phyloP scores from a whole-genome alignment of 2,113 vertebrate species.

The Symphodus melops region DNA sequence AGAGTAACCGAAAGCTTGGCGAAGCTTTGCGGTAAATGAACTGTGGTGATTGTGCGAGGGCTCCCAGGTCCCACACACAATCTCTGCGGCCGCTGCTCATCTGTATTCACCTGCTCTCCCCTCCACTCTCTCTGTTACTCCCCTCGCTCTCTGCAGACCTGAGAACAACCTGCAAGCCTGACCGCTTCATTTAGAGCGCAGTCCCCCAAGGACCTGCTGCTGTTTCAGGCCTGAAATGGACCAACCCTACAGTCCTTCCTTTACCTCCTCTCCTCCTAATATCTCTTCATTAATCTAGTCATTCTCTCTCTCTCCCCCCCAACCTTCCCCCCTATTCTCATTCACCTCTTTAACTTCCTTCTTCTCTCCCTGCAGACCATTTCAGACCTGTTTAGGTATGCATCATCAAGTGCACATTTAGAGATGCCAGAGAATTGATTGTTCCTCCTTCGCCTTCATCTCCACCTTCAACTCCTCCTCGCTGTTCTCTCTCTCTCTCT shows the following conservation, averaged over 20 bases:
- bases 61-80: conserved; percentile 29
- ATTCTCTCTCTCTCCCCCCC: neutral
- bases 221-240: conserved; percentile 51
- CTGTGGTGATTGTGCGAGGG: conserved; percentile 23
- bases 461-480: conserved; percentile 56
- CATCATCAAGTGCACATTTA: conserved; percentile 80
- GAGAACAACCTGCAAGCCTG: conserved; percentile 53
- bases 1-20: conserved; percentile 18
- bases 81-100: conserved; percentile 56
- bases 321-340: conserved; percentile 1
- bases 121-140: conserved; percentile 31
- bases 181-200: conserved; percentile 38
- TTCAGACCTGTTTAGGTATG: conserved; percentile 75
- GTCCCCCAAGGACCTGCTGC: conserved; percentile 49
- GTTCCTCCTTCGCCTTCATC: conserved; percentile 71
- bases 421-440: conserved; percentile 76
- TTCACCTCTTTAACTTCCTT: conserved; percentile 43
- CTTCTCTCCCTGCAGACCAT: conserved; percentile 50
- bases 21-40: conserved; percentile 41
- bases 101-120: conserved; percentile 56
- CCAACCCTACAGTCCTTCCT: conserved; percentile 39
- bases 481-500: conserved; percentile 8
- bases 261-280: conserved; percentile 51
- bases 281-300: conserved; percentile 63
- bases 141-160: conserved; percentile 47